Evolutionary conservation across 1,140 invertebrate species (phyloP).

Genomic region (Heliconius himera): DNA sequence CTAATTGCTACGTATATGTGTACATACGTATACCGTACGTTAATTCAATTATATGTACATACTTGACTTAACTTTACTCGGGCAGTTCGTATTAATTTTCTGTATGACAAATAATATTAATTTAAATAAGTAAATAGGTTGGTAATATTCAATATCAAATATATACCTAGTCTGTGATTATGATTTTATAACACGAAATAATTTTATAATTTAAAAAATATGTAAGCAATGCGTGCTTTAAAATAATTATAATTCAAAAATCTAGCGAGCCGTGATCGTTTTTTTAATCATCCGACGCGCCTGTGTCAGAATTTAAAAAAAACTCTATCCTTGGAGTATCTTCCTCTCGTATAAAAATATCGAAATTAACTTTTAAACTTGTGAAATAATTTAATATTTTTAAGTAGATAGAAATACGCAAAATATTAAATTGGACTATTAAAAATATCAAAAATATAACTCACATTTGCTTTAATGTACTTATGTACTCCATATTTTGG

Average conservation of each 20-base stretch:
- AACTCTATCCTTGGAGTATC: not conserved
- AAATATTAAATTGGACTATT: not conserved
- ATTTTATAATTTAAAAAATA: not conserved
- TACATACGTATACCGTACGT: too few species aligned
- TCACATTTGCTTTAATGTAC: constrained; percentile 77
- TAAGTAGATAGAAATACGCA: too few species aligned
- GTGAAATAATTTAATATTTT: too few species aligned
- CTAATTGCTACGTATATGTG: too few species aligned
- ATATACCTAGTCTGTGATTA: too few species aligned
- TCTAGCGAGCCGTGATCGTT: not conserved
- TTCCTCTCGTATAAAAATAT: not conserved
- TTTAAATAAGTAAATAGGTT: too few species aligned
- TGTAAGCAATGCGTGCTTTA: not conserved
- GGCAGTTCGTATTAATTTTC: too few species aligned
- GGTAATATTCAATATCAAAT: too few species aligned
- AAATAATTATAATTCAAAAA: not conserved
- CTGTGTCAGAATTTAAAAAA: not conserved
- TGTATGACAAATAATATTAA: too few species aligned
- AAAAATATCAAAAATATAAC: constrained; percentile 40
- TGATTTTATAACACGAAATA: too few species aligned
- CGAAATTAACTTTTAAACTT: not conserved
- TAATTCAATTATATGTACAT: too few species aligned
- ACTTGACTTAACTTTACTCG: too few species aligned
- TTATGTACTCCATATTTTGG: constrained; percentile 76
- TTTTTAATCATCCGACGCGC: not conserved